These are phyloP conservation scores for Trichechus manatus DNA, from an alignment of 2,113 vertebrate genomes.

Conservation along the genomic window DNA sequence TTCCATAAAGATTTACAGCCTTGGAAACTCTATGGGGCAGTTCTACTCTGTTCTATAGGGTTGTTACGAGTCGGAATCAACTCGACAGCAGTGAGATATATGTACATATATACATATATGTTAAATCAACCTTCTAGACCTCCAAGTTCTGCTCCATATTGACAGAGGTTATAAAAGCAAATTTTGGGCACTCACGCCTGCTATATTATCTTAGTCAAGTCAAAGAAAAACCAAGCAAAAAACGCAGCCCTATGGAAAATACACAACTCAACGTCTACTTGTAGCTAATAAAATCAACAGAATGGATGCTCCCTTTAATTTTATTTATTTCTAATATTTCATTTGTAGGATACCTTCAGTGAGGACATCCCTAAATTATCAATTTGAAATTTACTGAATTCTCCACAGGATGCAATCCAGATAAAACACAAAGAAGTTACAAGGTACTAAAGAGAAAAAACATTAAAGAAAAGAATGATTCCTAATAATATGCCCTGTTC, in stretches of 20 bases:
- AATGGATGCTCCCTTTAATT: neutral
- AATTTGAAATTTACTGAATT: constrained; percentile 44
- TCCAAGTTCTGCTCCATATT: neutral
- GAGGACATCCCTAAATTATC: neutral
- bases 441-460: constrained; percentile 5
- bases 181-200: neutral
- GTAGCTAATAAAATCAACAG: neutral
- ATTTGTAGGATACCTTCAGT: neutral
- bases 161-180: neutral
- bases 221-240: neutral
- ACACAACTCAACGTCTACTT: neutral
- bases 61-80: too few species aligned
- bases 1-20: too few species aligned
- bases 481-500: neutral
- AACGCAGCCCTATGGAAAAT: neutral
- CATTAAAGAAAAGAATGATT: neutral
- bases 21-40: too few species aligned
- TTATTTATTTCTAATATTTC: neutral
- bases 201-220: neutral
- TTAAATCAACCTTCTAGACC: neutral
- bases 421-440: constrained; percentile 20
- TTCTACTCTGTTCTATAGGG: too few species aligned
- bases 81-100: too few species aligned
- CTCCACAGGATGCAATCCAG: neutral
- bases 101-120: too few species aligned